Conservation (phyloP, 2,888 invertebrate genomes). For the Belgica antarctica region DNA sequence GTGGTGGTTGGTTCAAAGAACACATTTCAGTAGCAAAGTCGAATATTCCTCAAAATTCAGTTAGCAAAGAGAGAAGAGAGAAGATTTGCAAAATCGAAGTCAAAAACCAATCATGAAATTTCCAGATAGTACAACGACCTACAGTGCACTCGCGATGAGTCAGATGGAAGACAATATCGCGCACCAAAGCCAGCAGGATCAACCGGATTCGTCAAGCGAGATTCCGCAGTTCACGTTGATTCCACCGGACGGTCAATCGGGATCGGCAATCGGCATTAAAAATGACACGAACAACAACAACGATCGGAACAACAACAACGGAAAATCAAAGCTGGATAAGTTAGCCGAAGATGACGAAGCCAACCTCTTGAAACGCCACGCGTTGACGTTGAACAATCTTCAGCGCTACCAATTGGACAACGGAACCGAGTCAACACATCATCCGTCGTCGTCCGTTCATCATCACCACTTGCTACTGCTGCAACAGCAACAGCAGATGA, state of each 20-base stretch:
- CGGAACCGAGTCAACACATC: slow-evolving; percentile 25
- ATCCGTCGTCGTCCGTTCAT: neutral
- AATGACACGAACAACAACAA: slow-evolving; percentile 42
- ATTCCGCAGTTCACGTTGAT: slow-evolving; percentile 31
- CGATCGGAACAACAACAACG: slow-evolving; percentile 37
- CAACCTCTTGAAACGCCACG: slow-evolving; percentile 38
- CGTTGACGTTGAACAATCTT: slow-evolving; percentile 15
- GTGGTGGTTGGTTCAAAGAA: neutral
- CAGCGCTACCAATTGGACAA: slow-evolving; percentile 36
- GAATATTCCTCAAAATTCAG: too few species aligned
- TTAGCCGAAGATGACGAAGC: slow-evolving; percentile 6
- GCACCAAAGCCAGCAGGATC: slow-evolving; percentile 31
- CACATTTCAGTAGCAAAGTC: neutral
- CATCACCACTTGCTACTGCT: slow-evolving; percentile 41
- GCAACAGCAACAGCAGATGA: slow-evolving; percentile 45
- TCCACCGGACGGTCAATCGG: slow-evolving; percentile 27
- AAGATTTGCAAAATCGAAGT: neutral
- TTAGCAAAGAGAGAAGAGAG: neutral
- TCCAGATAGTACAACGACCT: slow-evolving; percentile 42
- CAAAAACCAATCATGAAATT: too few species aligned
- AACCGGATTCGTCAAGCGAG: slow-evolving; percentile 37
- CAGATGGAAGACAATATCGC: slow-evolving; percentile 28
- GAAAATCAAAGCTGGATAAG: slow-evolving; percentile 31
- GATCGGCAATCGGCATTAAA: neutral
- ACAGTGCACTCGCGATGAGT: slow-evolving; percentile 30